Evolutionary conservation across 2,113 vertebrate species (phyloP).

Genomic region (Spheniscus mendiculus): DNA sequence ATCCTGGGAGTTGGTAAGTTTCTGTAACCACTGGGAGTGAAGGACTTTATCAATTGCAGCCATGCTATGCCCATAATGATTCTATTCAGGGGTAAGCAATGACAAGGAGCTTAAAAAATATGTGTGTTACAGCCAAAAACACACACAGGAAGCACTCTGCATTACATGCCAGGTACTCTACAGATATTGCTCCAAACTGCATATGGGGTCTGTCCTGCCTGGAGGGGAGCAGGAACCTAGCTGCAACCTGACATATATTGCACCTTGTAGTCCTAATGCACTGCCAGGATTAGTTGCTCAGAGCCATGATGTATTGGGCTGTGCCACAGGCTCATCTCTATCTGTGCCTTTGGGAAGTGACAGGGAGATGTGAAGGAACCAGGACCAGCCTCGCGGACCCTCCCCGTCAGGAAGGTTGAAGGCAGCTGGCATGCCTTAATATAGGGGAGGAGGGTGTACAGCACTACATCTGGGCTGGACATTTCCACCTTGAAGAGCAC

Average conservation of each 20-base stretch:
- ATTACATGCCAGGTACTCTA: rapidly evolving
- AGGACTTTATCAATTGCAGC: not conserved
- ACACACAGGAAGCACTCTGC: not conserved
- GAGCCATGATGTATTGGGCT: not conserved
- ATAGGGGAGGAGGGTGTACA: not conserved
- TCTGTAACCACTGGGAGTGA: not conserved
- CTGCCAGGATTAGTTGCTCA: not conserved
- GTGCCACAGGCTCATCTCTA: not conserved
- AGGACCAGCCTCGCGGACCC: rapidly evolving
- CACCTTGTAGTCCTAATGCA: not conserved
- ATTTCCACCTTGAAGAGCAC: not conserved
- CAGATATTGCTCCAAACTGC: not conserved
- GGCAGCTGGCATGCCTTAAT: not conserved
- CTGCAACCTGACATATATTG: not conserved
- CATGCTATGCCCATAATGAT: not conserved
- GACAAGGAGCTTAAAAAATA: not conserved
- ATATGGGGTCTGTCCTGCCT: not conserved
- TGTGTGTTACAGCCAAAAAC: not conserved
- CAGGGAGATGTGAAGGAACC: not conserved
- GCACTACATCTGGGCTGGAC: not conserved
- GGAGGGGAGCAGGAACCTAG: not conserved
- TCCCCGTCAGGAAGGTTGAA: not conserved
- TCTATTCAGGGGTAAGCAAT: not conserved
- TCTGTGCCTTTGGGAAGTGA: not conserved
- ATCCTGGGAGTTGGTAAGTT: not conserved